Base-by-base conservation (phyloP, 2,113 vertebrate genomes). In the Cavia porcellus region DNA sequence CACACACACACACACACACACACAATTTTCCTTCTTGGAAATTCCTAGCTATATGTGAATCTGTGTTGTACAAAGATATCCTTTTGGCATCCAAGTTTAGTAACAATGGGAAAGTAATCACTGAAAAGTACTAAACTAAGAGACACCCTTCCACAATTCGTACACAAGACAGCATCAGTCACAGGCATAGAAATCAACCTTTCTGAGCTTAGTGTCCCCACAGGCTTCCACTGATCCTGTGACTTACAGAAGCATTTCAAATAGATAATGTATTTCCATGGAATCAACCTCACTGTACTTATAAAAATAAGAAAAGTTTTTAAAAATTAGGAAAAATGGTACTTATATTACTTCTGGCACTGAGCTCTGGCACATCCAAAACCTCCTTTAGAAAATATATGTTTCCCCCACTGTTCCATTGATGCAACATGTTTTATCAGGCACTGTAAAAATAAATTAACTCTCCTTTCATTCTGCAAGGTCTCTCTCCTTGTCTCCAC, bases 41-140 rank as follows among this genome's bases (percentile, higher is more conserved):
- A 93, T 96, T 64, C 9, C 6, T 95, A 98, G 95, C 85, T 96
- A 83, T 96, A 98, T 98, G 96, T 93, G 98, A 98, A 98, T 97
- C 22, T 3, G 7, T 3, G 22, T 98, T 98, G 97, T 45, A 97
- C 97, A 97, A 98, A 52, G 20, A 32, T 89, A 95, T 82, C 84
- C 96, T 88, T 94, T 98, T 96, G 96, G 96, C 64, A 89, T 83
- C 89, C 96, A 97, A 96, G 9, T 90, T 87, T 59, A 66, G 61
- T 97, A 98, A 96, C 75, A 95, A 88, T 84, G 95, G 95, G 59
- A 57, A 97, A 98, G 96, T 96, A 97, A 97, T 98, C 81, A 98
- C 92, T 88, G 90, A 97, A 62, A 42, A 83, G 83, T 62, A 96
- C 75, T 12, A n/a, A 79, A 97, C 52, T 47, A 96, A 89, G 45